These are phyloP conservation scores for Athrips mouffetella DNA, from an alignment of 2,888 invertebrate genomes.

Conservation along the genomic window DNA sequence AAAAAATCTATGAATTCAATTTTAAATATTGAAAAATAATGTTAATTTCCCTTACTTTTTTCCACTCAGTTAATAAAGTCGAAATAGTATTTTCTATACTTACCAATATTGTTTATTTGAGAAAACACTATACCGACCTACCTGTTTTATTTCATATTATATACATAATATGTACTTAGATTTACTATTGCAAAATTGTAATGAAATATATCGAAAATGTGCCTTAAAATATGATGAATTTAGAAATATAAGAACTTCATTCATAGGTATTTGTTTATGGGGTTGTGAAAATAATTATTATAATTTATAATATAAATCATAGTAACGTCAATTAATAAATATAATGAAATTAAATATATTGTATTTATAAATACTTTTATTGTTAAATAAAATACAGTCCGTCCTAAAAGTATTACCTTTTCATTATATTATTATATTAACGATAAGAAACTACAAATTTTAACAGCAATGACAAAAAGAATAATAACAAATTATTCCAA, in stretches of 20 bases:
- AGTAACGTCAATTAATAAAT: slow-evolving; percentile 41
- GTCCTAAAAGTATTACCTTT: slow-evolving; percentile 65
- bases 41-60: too few relatives aligned
- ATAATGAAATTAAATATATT: not conserved
- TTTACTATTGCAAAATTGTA: not conserved
- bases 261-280: slow-evolving; percentile 31
- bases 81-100: too few relatives aligned
- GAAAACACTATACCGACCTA: too few relatives aligned
- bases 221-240: slow-evolving; percentile 27
- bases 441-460: too few relatives aligned
- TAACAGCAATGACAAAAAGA: not conserved
- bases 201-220: too few relatives aligned
- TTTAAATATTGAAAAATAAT: too few relatives aligned
- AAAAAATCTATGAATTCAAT: too few relatives aligned
- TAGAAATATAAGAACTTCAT: too few relatives aligned
- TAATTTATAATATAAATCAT: slow-evolving; percentile 25
- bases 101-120: too few relatives aligned
- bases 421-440: slow-evolving; percentile 11
- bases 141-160: not conserved
- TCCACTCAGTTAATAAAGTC: too few relatives aligned
- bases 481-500: not conserved
- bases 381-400: too few relatives aligned
- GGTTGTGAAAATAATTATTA: slow-evolving; percentile 50
- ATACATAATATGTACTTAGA: not conserved
- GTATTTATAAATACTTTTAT: slow-evolving; percentile 27